A percentile compares a stretch with the other conserved stretches of the same genome.
Evolutionary conservation across 2,888 invertebrate species (phyloP).

Genomic region (Iphiclides podalirius): DNA sequence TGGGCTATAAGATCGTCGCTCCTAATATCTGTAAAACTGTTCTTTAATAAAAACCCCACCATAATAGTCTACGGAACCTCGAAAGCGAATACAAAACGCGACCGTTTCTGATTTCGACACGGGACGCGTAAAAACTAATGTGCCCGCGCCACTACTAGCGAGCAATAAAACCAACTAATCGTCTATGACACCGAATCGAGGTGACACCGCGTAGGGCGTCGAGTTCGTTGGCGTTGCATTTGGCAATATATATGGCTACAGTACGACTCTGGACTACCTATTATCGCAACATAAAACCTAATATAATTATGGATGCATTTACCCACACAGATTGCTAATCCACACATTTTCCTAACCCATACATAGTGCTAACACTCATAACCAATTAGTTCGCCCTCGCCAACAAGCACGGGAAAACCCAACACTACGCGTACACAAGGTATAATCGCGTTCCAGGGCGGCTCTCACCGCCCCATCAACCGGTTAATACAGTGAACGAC

Average conservation of each 20-base stretch:
- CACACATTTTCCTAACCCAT: too few relatives aligned
- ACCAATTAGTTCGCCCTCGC: too few relatives aligned
- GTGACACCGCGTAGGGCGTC: slow-evolving; percentile 8
- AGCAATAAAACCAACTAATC: slow-evolving; percentile 42
- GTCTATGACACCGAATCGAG: slow-evolving; percentile 15
- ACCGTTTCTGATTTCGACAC: slow-evolving; percentile 18
- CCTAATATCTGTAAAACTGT: background rate
- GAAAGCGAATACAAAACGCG: background rate
- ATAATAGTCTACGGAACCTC: slow-evolving; percentile 8
- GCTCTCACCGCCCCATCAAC: too few relatives aligned
- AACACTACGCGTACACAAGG: too few relatives aligned
- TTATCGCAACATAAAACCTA: too few relatives aligned
- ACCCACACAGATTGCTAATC: too few relatives aligned
- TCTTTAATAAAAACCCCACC: background rate
- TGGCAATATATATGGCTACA: background rate
- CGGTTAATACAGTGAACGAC: too few relatives aligned
- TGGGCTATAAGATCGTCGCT: too few relatives aligned
- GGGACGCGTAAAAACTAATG: slow-evolving; percentile 58
- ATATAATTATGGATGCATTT: background rate
- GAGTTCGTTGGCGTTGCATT: background rate
- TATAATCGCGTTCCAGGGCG: too few relatives aligned
- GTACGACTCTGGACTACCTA: background rate
- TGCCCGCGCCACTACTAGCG: slow-evolving; percentile 41
- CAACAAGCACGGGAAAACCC: too few relatives aligned
- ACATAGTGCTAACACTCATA: too few relatives aligned